Percentiles rank a stretch among this genome's conserved stretches.
Evolutionary conservation across 2,113 vertebrate genomes (phyloP).

Genomic region (Pungitius pungitius): DNA sequence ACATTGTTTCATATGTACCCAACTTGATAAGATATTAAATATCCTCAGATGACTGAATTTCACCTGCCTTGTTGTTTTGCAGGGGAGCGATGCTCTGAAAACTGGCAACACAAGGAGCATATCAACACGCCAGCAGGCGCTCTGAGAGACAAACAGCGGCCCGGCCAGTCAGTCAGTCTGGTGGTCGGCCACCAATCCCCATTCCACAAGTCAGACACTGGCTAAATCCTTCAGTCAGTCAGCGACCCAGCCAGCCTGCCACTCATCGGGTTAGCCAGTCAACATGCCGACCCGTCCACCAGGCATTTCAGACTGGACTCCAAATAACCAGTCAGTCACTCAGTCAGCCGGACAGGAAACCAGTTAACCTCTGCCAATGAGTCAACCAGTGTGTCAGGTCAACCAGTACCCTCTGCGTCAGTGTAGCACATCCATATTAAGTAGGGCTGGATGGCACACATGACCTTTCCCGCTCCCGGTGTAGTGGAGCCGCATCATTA

Average conservation of each 20-base stretch:
- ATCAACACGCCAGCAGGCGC: slow-evolving; percentile 4
- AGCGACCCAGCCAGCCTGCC: slow-evolving; percentile 58
- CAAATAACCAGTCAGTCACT: slow-evolving; percentile 66
- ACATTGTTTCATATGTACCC: neutral
- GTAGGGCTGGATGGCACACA: slow-evolving; percentile 64
- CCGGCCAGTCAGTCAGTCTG: slow-evolving; percentile 25
- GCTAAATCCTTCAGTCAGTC: slow-evolving; percentile 59
- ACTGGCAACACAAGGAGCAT: neutral
- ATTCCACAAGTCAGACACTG: slow-evolving; percentile 51
- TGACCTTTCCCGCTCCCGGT: slow-evolving; percentile 77
- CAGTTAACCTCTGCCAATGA: slow-evolving; percentile 72
- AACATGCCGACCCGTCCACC: slow-evolving; percentile 46
- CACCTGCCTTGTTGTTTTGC: neutral
- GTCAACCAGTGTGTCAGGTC: slow-evolving; percentile 56
- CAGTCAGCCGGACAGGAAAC: slow-evolving; percentile 61
- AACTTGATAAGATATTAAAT: neutral
- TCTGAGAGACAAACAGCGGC: slow-evolving; percentile 24
- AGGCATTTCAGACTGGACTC: slow-evolving; percentile 49
- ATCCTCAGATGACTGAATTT: neutral
- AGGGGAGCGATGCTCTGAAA: neutral
- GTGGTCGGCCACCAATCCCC: slow-evolving; percentile 30
- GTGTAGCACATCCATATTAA: slow-evolving; percentile 65
- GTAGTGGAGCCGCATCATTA: slow-evolving; percentile 69
- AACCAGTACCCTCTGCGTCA: slow-evolving; percentile 62
- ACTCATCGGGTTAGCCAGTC: slow-evolving; percentile 51